These are phyloP conservation scores for Passer montanus DNA, from an alignment of 2,113 vertebrate species.

Conservation along the genomic window DNA sequence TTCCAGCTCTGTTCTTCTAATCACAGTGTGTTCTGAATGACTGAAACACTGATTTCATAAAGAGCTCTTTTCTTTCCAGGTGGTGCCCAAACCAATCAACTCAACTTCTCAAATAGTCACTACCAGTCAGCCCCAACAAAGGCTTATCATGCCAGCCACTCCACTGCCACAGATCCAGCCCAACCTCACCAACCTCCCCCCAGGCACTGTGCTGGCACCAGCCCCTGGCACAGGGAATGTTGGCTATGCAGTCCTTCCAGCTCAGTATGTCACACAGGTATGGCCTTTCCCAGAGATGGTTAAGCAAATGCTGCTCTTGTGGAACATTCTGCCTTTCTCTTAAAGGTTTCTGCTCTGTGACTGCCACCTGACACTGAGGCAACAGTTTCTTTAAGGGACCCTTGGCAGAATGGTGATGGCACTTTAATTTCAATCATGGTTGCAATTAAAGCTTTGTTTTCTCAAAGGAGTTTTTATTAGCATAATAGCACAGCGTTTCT, in stretches of 20 bases:
- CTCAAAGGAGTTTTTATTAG: not conserved
- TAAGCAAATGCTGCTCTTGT: not conserved
- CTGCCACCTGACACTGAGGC: not conserved
- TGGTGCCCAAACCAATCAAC: slow-evolving; percentile 90
- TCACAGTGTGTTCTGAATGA: not conserved
- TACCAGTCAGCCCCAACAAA: slow-evolving; percentile 89
- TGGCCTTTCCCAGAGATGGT: not conserved
- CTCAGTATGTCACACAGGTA: slow-evolving; percentile 96
- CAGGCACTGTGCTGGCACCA: slow-evolving; percentile 91
- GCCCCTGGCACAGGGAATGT: slow-evolving; percentile 90
- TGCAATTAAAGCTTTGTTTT: not conserved
- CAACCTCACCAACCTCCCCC: slow-evolving; percentile 94
- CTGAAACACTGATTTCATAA: not conserved
- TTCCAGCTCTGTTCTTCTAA: not conserved
- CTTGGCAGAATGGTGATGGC: not conserved
- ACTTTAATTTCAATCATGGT: not conserved
- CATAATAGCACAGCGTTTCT: not conserved
- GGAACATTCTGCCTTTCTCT: not conserved
- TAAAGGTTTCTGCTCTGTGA: not conserved
- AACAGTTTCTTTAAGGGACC: not conserved
- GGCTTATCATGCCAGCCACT: slow-evolving; percentile 97
- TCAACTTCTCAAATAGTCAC: slow-evolving; percentile 87
- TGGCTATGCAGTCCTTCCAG: slow-evolving; percentile 93
- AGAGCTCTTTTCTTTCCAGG: slow-evolving; percentile 68
- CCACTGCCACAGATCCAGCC: slow-evolving; percentile 96